A percentile compares a stretch with the other conserved stretches of the same genome.
Conservation (phyloP, 64 coral and sea anemone genomes). For the Stylophora pistillata region DNA sequence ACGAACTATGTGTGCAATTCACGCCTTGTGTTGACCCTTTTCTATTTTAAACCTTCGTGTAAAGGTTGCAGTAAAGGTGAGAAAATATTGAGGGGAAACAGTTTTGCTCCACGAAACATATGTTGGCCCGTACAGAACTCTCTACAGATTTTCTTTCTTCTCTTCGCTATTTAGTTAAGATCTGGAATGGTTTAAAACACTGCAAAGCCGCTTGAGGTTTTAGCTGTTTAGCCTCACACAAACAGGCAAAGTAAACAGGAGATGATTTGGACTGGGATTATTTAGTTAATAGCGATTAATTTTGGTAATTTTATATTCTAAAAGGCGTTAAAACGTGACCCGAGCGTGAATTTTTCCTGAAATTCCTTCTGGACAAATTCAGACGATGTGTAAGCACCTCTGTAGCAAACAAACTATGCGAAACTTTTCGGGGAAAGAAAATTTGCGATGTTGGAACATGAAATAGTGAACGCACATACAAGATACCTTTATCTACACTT, state of each 20-base stretch:
- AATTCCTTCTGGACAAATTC: conserved; percentile 9
- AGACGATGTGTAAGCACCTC: background rate
- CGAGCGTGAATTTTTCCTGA: background rate
- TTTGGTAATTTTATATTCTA: background rate
- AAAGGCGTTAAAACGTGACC: background rate
- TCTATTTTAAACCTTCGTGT: too few relatives aligned
- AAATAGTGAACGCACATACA: background rate
- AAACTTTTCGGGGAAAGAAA: background rate
- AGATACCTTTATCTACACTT: background rate
- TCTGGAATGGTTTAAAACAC: background rate
- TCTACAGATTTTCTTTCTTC: background rate
- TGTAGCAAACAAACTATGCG: too few relatives aligned
- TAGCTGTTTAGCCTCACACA: background rate
- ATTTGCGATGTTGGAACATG: background rate
- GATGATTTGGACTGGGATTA: background rate
- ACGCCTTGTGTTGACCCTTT: too few relatives aligned
- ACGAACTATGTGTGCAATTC: too few relatives aligned
- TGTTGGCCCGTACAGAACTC: background rate
- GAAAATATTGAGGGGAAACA: too few relatives aligned
- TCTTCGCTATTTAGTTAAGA: background rate
- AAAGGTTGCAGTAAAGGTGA: too few relatives aligned
- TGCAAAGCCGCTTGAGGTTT: background rate
- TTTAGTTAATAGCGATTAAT: conserved; percentile 6
- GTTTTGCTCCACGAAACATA: background rate
- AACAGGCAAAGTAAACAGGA: conserved; percentile 4